Evolutionary conservation across 2,797 vertebrate species (phyloP).

Genomic region (Delichon dasypus): DNA sequence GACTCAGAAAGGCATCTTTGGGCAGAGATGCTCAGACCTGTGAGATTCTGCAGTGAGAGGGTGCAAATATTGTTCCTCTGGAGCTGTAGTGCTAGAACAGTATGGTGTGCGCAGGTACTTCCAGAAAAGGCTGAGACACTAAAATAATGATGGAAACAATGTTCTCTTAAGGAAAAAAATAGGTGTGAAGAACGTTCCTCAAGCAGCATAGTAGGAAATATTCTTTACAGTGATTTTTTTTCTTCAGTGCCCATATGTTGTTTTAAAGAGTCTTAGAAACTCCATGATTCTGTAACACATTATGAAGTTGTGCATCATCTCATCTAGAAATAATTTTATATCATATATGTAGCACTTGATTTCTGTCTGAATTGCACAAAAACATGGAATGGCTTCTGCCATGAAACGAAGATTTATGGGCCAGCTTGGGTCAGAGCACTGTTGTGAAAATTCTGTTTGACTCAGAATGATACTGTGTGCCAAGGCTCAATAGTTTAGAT

Average conservation of each 20-base stretch:
- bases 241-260: background rate
- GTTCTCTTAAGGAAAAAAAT: background rate
- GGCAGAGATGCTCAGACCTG: background rate
- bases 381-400: background rate
- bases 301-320: background rate
- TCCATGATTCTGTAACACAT: background rate
- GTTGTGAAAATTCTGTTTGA: background rate
- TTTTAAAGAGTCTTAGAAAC: background rate
- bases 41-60: background rate
- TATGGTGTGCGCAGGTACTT: background rate
- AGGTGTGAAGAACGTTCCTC: background rate
- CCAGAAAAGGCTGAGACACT: background rate
- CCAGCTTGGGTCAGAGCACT: background rate
- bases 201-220: background rate
- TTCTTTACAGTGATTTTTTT: background rate
- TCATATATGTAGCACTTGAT: background rate
- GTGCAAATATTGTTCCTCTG: background rate
- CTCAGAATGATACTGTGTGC: background rate
- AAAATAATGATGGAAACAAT: background rate
- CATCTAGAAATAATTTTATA: background rate
- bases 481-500: background rate
- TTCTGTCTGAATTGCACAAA: background rate
- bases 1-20: background rate
- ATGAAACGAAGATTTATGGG: background rate
- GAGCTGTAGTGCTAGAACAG: background rate